Evolutionary conservation across 2,797 vertebrate species (phyloP).

Genomic region (Sebastes aleutianus): DNA sequence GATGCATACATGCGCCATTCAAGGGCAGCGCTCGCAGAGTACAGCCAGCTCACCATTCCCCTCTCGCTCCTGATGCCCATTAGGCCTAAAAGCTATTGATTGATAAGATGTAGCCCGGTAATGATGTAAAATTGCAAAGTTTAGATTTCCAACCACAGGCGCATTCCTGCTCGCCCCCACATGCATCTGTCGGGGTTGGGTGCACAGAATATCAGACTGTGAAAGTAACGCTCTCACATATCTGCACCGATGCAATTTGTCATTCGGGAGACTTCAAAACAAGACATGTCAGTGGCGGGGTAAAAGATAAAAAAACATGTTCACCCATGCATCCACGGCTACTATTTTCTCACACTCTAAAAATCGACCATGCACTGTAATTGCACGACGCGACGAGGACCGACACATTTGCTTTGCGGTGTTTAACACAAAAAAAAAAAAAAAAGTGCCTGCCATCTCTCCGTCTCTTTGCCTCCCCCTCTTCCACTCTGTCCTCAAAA

Average conservation of each 20-base stretch:
- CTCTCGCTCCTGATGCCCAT: neutral
- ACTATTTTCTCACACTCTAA: slow-evolving; percentile 33
- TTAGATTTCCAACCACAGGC: neutral
- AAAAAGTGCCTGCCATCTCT: slow-evolving; percentile 5
- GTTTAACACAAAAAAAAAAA: slow-evolving; percentile 29
- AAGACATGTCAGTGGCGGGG: slow-evolving; percentile 20
- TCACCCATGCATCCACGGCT: slow-evolving; percentile 28
- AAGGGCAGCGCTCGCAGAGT: neutral
- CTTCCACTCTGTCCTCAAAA: neutral
- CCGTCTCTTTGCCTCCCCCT: neutral
- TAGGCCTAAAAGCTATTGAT: slow-evolving; percentile 54
- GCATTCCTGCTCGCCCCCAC: neutral
- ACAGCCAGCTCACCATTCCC: neutral
- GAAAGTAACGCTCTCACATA: neutral
- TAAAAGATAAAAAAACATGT: slow-evolving; percentile 32
- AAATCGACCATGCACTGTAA: slow-evolving; percentile 22
- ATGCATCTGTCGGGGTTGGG: neutral
- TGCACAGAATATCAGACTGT: slow-evolving; percentile 1
- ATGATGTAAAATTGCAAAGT: slow-evolving; percentile 4
- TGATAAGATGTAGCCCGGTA: slow-evolving; percentile 14
- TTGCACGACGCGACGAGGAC: slow-evolving; percentile 6
- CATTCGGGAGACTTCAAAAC: slow-evolving; percentile 37
- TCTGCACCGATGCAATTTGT: slow-evolving; percentile 23
- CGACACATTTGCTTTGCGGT: slow-evolving; percentile 5
- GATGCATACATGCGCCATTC: neutral